Conservation (phyloP, 2,888 invertebrate species). For the Branchellion lobata region DNA sequence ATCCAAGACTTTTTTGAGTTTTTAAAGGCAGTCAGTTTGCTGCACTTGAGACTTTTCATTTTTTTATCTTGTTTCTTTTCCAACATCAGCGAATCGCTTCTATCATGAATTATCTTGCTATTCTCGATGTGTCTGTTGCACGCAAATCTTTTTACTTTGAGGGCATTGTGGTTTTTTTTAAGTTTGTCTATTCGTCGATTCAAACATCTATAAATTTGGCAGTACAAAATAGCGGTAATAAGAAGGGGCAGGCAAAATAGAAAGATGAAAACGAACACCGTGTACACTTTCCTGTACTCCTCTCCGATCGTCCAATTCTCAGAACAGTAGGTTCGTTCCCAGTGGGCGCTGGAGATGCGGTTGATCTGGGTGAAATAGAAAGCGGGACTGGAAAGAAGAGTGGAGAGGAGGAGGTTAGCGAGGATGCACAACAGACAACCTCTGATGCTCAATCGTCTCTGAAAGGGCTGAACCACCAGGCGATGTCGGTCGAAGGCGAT, state of each 20-base stretch:
- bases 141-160: too few relatives aligned
- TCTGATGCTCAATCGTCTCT: conserved; percentile 54
- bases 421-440: conserved; percentile 55
- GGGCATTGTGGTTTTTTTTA: not conserved
- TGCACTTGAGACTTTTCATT: too few relatives aligned
- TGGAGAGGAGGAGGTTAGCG: conserved; percentile 54
- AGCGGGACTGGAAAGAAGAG: conserved; percentile 57
- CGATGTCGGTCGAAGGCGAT: conserved; percentile 59
- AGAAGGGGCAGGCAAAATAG: conserved; percentile 52
- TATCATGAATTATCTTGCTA: not conserved
- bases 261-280: conserved; percentile 50
- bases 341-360: conserved; percentile 53
- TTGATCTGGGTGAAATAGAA: conserved; percentile 55
- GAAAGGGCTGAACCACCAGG: conserved; percentile 60
- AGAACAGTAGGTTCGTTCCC: conserved; percentile 52
- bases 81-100: not conserved
- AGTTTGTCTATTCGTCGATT: not conserved
- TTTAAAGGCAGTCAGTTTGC: too few relatives aligned
- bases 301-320: conserved; percentile 56
- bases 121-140: too few relatives aligned
- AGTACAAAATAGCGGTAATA: conserved; percentile 51
- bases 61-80: too few relatives aligned
- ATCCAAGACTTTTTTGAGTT: too few relatives aligned
- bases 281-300: conserved; percentile 45
- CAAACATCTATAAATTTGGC: conserved; percentile 48